These are phyloP conservation scores for Stratiomys singularior DNA, from an alignment of 2,888 invertebrate species.

Conservation along the genomic window DNA sequence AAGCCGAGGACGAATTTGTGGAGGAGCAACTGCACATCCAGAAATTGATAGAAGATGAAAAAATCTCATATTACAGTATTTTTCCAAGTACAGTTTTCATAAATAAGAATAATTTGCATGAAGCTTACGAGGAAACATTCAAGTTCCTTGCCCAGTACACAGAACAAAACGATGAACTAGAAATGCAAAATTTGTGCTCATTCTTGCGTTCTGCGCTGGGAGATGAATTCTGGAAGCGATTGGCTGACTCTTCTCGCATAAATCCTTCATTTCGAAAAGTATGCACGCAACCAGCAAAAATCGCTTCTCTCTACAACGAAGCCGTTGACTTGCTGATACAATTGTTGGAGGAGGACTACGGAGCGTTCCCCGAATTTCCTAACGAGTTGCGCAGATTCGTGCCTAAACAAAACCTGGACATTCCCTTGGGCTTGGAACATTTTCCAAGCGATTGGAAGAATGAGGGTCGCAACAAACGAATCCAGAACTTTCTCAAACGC, in stretches of 20 bases:
- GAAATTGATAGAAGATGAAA: conserved; percentile 63
- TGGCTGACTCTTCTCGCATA: conserved; percentile 59
- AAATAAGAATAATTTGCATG: conserved; percentile 24
- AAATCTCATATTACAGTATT: conserved; percentile 61
- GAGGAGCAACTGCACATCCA: conserved; percentile 54
- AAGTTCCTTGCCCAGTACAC: conserved; percentile 69
- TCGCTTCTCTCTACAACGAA: conserved; percentile 74
- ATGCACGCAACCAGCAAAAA: conserved; percentile 65
- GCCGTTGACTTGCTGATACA: conserved; percentile 72
- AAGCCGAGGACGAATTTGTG: conserved; percentile 48
- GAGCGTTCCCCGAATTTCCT: conserved; percentile 73
- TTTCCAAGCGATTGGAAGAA: conserved; percentile 72
- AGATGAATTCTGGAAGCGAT: conserved; percentile 72
- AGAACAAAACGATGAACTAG: conserved; percentile 68
- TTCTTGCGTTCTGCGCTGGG: conserved; percentile 71
- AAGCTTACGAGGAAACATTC: conserved; percentile 65
- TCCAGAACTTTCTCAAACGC: conserved; percentile 68
- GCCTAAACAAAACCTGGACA: conserved; percentile 63
- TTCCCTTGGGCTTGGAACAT: conserved; percentile 75
- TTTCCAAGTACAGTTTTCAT: conserved; percentile 31
- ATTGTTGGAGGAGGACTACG: conserved; percentile 71
- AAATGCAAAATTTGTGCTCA: conserved; percentile 69
- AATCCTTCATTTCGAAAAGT: conserved; percentile 63
- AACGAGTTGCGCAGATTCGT: conserved; percentile 71
- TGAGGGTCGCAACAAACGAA: conserved; percentile 66